Percentiles rank a stretch among this genome's conserved stretches.
phyloP scores from a whole-genome alignment of 2,888 invertebrate genomes.

The Melanargia galathea region DNA sequence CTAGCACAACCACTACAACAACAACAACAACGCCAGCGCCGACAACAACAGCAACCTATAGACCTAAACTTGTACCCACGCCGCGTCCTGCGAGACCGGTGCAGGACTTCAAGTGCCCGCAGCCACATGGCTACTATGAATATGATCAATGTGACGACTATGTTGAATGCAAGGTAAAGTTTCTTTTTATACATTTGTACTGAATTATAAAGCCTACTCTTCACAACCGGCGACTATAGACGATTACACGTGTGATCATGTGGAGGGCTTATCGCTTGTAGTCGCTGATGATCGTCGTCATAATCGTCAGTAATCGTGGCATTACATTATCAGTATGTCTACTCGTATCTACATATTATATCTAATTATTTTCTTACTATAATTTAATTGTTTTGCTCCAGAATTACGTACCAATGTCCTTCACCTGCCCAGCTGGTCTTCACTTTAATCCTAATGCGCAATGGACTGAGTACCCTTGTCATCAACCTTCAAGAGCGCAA shows the following conservation, averaged over 20 bases:
- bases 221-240: no score
- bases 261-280: no score
- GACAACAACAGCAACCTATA: background rate
- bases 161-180: slow-evolving; percentile 13
- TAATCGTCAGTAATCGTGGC: no score
- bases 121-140: slow-evolving; percentile 10
- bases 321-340: no score
- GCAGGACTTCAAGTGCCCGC: background rate
- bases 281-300: no score
- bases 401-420: slow-evolving; percentile 84
- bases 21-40: no score
- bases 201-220: no score
- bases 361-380: background rate
- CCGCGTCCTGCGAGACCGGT: background rate
- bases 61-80: background rate
- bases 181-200: background rate
- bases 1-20: slow-evolving; percentile 62
- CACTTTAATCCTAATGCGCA: slow-evolving; percentile 86
- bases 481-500: slow-evolving; percentile 77
- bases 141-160: background rate
- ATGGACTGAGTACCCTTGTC: slow-evolving; percentile 88
- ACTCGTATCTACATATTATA: no score
- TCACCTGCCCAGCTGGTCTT: slow-evolving; percentile 89
- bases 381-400: slow-evolving; percentile 15
- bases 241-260: no score